Evolutionary conservation across 1,140 invertebrate genomes (phyloP), one percentile per base, ranked within the genome.

Genomic region (Kradibia gibbosae): DNA sequence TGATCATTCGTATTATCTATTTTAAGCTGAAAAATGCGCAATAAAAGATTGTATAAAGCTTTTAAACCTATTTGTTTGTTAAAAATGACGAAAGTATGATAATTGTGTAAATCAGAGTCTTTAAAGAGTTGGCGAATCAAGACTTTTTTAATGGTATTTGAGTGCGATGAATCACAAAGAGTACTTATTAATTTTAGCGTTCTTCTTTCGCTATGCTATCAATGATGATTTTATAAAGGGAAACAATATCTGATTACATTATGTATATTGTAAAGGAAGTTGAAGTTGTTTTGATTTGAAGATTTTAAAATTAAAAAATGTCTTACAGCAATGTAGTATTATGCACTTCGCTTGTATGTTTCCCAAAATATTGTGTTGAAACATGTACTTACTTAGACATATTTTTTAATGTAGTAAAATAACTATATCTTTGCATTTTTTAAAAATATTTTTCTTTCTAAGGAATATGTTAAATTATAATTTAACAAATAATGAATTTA

Each of bases 1-100:
- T 87, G 84, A 80, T 83, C 85, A 83, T 84, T 85, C 82, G 79
- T 83, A 81, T 81, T 85, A 87, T 83, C 79, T 83, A 62, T 77
- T 72, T 22, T 81, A 39, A 76, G 36, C 13, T 83, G 80, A 79
- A 70, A 78, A 79, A 65, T 75, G 82, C 81, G 79, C 80, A 84
- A 86, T 86, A 82, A 83, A 86, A 34, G 67, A 84, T 72, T 75
- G 84, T 87, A 86, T 84, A 85, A 87, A 87, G 78, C 85, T 85
- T 86, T 78, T 31, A 11, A 85, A 84, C 85, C 55, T 65, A 76
- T 86, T 87, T 82, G 82, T 87, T 17, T 87, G 65, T 77, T 82
- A 31, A 77, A 77, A 57, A 81, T 72, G 48, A 73, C 65, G 67
- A 78, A 81, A 17, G 28, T 42, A 83, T 74, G 71, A 82, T 77